Evolutionary conservation across 2,888 invertebrate genomes (phyloP), one percentile per base, ranked within the genome.

Genomic region (Phymatocera aterrima): DNA sequence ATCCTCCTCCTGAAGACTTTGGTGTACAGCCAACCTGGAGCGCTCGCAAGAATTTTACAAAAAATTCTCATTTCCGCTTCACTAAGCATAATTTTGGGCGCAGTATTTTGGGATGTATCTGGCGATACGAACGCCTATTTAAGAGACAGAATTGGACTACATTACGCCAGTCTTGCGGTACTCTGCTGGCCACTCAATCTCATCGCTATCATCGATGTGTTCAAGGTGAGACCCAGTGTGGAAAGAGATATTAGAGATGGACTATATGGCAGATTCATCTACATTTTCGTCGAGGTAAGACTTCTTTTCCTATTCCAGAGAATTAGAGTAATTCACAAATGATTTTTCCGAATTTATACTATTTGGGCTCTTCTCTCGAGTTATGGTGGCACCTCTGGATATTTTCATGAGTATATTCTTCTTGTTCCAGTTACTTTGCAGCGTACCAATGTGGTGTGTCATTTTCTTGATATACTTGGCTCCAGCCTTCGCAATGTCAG

Each of bases 401-500:
- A 28, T 78, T 68, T 60, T 10, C 31, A 79, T 46, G 60, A n/a
- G 8, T 24, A 34, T n/a, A 46, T 46, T 34, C n/a, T 54, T 24
- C 43, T 28, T 80, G 75, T 87, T 92, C 80, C 91, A 98, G 97
- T 93, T 95, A 86, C 91, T 97, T 74, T 93, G 96, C 84, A 96
- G 96, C 84, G 87, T 97, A 40, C 94, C 96, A 87, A 95, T 97
- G 1, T 95, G 96, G 77, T 91, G 94, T 72, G 92, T 96, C 82
- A 94, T 97, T 68, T 97, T 97, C 94, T 87, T 97, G 83, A 96
- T 96, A 3, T 98, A 96, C 88, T 89, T 97, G 77, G 94, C 97
- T 79, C 98, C 98, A 18, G 96, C 97, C 61, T 97, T 96, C 88
- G 96, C 96, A 21, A 97, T 97, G 97, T 95, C 95, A 34, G 97